These are phyloP conservation scores for Gorsachius goisagi DNA, from an alignment of 2,113 vertebrate species.

Conservation along the genomic window DNA sequence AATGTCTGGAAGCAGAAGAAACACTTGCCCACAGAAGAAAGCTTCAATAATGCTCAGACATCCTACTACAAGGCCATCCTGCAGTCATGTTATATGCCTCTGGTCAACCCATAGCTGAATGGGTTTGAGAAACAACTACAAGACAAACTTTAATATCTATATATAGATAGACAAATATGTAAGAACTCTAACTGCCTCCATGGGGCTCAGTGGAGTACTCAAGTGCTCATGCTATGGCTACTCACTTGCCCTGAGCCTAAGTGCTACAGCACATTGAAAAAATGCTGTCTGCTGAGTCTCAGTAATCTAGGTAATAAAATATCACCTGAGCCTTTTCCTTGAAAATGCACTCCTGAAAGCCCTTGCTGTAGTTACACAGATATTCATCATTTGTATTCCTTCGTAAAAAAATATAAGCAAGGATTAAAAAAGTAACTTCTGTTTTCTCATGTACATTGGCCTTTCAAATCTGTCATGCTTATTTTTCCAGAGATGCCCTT, in stretches of 20 bases:
- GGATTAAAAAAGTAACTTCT: background rate
- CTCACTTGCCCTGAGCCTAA: background rate
- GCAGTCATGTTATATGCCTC: background rate
- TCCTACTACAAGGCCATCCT: background rate
- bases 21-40: background rate
- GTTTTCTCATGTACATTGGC: background rate
- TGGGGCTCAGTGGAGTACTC: background rate
- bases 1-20: background rate
- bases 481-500: background rate
- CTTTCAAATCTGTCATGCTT: background rate
- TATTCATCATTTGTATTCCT: background rate
- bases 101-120: background rate
- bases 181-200: background rate
- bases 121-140: background rate
- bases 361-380: background rate
- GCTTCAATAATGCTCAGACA: background rate
- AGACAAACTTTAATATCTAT: background rate
- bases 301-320: background rate
- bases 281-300: background rate
- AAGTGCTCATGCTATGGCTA: background rate
- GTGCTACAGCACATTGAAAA: background rate
- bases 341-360: background rate
- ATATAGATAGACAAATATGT: background rate
- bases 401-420: background rate
- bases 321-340: background rate